These are phyloP conservation scores for Lepidurus apus DNA, from an alignment of 1,140 invertebrate genomes.

Conservation along the genomic window DNA sequence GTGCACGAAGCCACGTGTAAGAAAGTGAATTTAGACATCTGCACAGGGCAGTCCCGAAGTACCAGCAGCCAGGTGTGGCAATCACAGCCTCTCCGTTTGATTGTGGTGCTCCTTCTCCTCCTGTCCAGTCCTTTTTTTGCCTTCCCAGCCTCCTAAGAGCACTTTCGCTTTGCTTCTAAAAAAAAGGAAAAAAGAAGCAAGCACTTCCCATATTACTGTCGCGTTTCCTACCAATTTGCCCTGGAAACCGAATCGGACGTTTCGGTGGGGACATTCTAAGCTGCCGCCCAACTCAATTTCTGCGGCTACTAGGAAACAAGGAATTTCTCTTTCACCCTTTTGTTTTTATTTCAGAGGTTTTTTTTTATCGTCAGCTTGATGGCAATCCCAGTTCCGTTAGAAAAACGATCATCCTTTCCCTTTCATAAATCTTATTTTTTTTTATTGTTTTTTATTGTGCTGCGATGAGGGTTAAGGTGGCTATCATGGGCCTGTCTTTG, in stretches of 20 bases:
- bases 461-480: too few relatives aligned
- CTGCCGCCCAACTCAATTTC: neutral
- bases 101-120: neutral
- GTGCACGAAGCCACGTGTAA: slow-evolving; percentile 32
- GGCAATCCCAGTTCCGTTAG: too few relatives aligned
- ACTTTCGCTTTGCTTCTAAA: neutral
- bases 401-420: too few relatives aligned
- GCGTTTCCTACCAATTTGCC: neutral
- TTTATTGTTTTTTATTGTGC: too few relatives aligned
- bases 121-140: neutral
- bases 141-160: neutral
- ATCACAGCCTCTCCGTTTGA: neutral
- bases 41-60: slow-evolving; percentile 16
- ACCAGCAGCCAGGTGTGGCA: neutral
- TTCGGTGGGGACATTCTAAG: neutral
- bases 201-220: neutral
- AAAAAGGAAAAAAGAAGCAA: too few relatives aligned
- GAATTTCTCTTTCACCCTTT: too few relatives aligned
- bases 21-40: slow-evolving; percentile 30
- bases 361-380: too few relatives aligned
- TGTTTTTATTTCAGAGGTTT: too few relatives aligned
- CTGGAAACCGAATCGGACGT: neutral
- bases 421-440: too few relatives aligned
- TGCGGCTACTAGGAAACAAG: neutral
- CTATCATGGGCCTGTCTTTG: neutral